Evolutionary conservation across 2,888 invertebrate genomes (phyloP).

Genomic region (Folsomia manolachei): DNA sequence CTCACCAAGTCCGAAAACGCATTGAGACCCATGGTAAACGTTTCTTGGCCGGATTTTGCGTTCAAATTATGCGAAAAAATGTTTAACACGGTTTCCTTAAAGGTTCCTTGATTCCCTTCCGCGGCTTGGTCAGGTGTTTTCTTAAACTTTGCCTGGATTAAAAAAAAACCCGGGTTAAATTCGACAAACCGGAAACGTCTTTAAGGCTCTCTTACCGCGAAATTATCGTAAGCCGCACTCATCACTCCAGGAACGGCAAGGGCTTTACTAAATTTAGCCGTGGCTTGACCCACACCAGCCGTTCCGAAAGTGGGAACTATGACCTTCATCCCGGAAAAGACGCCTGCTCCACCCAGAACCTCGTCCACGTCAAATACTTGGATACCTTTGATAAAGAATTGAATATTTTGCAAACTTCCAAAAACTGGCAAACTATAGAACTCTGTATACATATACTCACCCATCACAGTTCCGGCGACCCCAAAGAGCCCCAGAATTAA

Average conservation of each 20-base stretch:
- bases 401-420: no score
- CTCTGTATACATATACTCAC: no score
- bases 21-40: neutral
- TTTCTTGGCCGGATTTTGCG: neutral
- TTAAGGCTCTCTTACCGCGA: neutral
- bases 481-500: no score
- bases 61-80: neutral
- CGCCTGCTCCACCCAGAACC: neutral
- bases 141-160: neutral
- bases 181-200: neutral
- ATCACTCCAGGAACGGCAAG: neutral
- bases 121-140: neutral
- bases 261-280: neutral
- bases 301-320: neutral
- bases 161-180: neutral
- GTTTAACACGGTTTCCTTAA: neutral
- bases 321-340: neutral
- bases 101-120: neutral
- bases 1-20: conserved; percentile 1
- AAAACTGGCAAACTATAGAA: no score
- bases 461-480: no score
- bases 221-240: neutral
- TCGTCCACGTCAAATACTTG: neutral
- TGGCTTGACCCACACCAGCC: neutral
- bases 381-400: neutral